These are phyloP conservation scores for Scyliorhinus canicula DNA, from an alignment of 2,797 vertebrate species.

Conservation along the genomic window DNA sequence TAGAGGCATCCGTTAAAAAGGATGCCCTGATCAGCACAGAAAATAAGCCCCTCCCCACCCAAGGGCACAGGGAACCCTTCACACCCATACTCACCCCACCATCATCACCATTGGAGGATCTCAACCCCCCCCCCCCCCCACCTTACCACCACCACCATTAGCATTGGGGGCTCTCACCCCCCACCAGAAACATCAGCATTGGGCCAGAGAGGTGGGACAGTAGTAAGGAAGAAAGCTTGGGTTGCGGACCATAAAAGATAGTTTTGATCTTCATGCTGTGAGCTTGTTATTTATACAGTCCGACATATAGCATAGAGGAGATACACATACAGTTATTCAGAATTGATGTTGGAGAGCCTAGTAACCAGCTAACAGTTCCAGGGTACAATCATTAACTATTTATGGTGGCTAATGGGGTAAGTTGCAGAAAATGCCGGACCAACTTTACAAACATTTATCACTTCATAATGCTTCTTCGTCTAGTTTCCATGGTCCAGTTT, in stretches of 20 bases:
- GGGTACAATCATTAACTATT: not conserved
- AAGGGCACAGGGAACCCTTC: too few relatives aligned
- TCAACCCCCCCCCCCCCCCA: too few relatives aligned
- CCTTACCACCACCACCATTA: too few relatives aligned
- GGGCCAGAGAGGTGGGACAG: not conserved
- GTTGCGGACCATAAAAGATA: not conserved
- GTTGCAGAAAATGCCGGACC: not conserved
- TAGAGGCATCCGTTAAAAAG: too few relatives aligned
- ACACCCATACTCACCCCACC: too few relatives aligned
- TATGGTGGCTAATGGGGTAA: not conserved
- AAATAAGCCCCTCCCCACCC: too few relatives aligned
- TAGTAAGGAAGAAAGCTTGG: not conserved
- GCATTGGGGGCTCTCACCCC: too few relatives aligned
- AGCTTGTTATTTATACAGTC: not conserved
- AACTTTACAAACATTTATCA: not conserved
- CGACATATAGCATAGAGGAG: not conserved
- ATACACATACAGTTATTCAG: not conserved
- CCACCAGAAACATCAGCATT: too few relatives aligned
- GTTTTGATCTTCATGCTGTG: not conserved
- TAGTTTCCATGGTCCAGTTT: not conserved
- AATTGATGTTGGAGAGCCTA: not conserved
- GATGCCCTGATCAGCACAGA: too few relatives aligned
- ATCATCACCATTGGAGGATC: too few relatives aligned
- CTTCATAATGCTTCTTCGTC: not conserved
- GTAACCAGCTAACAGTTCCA: not conserved